phyloP scores from a whole-genome alignment of 2,113 vertebrate species.

The Nyctibius bracteatus region DNA sequence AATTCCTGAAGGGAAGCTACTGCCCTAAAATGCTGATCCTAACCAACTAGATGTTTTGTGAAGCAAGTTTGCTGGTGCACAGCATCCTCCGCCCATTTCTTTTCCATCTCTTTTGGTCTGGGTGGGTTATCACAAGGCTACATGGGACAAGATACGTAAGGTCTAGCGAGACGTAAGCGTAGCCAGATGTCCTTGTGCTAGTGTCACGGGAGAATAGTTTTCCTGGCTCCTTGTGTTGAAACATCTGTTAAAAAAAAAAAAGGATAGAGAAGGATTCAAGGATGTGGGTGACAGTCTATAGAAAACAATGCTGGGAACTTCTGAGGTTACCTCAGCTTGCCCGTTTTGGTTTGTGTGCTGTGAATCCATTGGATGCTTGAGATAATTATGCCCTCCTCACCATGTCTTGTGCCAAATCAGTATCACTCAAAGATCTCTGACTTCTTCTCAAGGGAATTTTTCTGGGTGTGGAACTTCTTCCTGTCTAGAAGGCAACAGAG shows the following conservation, averaged over 20 bases:
- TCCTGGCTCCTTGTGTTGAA: neutral
- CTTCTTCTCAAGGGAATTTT: neutral
- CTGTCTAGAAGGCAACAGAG: neutral
- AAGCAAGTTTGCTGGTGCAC: neutral
- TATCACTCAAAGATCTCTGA: neutral
- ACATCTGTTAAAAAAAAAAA: neutral
- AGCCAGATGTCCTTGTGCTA: neutral
- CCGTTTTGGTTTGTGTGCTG: neutral
- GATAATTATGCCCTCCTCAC: neutral
- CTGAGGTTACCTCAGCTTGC: neutral
- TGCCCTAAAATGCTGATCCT: neutral
- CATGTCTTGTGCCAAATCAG: neutral
- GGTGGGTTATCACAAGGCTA: neutral
- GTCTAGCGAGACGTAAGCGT: neutral
- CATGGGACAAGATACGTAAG: rapidly evolving
- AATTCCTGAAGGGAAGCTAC: neutral
- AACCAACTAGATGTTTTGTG: neutral
- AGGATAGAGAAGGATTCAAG: neutral
- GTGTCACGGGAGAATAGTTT: neutral
- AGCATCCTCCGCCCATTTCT: neutral
- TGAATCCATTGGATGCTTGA: neutral
- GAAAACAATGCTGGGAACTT: neutral
- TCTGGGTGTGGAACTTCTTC: neutral
- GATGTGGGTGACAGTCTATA: neutral
- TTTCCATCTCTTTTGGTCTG: neutral